Percentiles rank a stretch among this genome's conserved stretches.
Evolutionary conservation across 2,888 invertebrate species (phyloP).

Genomic region (Chironomus tentans): DNA sequence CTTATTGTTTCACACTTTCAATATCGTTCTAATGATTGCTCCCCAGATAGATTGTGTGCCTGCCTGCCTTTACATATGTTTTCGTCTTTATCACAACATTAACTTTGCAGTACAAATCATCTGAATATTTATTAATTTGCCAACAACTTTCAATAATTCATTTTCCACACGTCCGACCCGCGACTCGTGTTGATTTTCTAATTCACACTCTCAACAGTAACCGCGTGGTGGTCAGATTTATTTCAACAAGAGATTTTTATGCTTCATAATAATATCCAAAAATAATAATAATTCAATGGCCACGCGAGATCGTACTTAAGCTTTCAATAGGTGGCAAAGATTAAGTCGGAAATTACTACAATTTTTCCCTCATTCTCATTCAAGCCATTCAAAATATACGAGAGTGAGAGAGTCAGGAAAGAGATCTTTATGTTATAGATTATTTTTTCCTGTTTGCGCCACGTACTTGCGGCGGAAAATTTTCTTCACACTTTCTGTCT

Average conservation of each 20-base stretch:
- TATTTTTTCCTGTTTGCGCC: constrained; percentile 21
- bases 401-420: too few species aligned
- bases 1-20: constrained; percentile 35
- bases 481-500: constrained; percentile 22
- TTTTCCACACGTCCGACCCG: too few species aligned
- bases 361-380: too few species aligned
- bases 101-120: not conserved
- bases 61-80: not conserved
- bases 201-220: too few species aligned
- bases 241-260: too few species aligned
- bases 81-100: not conserved
- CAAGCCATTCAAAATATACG: too few species aligned
- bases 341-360: constrained; percentile 27
- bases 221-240: too few species aligned
- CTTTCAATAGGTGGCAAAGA: constrained; percentile 38
- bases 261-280: not conserved
- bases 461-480: constrained; percentile 10
- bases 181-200: too few species aligned
- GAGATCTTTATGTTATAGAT: constrained; percentile 12
- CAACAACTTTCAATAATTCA: not conserved
- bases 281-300: constrained; percentile 20
- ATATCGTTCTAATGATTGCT: constrained; percentile 17
- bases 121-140: constrained; percentile 18
- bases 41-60: not conserved
- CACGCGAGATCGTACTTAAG: constrained; percentile 37